Evolutionary conservation across 2,888 invertebrate species (phyloP).

Genomic region (Synanthedon vespiformis): DNA sequence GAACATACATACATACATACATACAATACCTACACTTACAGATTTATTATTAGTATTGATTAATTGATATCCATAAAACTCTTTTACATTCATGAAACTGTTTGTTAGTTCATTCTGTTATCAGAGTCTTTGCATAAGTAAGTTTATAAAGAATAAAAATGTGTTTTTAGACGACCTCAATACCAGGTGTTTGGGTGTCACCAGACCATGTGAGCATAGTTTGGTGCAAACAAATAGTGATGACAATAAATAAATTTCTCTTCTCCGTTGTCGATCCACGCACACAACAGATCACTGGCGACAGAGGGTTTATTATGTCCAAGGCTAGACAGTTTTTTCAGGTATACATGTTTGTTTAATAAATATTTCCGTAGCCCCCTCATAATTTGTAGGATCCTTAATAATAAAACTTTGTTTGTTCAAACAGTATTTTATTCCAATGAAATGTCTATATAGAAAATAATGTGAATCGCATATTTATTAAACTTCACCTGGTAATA

Average conservation of each 20-base stretch:
- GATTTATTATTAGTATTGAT: too few relatives aligned
- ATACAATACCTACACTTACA: too few relatives aligned
- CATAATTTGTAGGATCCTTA: too few relatives aligned
- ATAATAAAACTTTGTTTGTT: too few relatives aligned
- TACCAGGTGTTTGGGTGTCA: conserved; percentile 88
- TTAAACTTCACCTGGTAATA: too few relatives aligned
- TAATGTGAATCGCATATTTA: too few relatives aligned
- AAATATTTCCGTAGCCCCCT: too few relatives aligned
- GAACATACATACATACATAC: too few relatives aligned
- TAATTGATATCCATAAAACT: neutral
- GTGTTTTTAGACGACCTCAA: conserved; percentile 73
- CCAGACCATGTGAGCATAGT: conserved; percentile 92
- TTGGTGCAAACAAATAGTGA: conserved; percentile 92
- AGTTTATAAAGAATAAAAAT: conserved; percentile 4
- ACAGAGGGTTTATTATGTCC: conserved; percentile 21
- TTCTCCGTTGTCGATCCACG: conserved; percentile 81
- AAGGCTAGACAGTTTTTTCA: conserved; percentile 44
- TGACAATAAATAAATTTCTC: conserved; percentile 81
- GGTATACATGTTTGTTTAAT: conserved; percentile 27
- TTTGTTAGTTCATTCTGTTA: neutral
- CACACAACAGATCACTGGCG: conserved; percentile 39
- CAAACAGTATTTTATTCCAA: too few relatives aligned
- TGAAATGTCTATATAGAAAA: too few relatives aligned
- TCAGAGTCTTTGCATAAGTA: conserved; percentile 8
- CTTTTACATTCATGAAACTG: conserved; percentile 21